Conservation (phyloP, 1,140 invertebrate species). For the Lucilia sericata region DNA sequence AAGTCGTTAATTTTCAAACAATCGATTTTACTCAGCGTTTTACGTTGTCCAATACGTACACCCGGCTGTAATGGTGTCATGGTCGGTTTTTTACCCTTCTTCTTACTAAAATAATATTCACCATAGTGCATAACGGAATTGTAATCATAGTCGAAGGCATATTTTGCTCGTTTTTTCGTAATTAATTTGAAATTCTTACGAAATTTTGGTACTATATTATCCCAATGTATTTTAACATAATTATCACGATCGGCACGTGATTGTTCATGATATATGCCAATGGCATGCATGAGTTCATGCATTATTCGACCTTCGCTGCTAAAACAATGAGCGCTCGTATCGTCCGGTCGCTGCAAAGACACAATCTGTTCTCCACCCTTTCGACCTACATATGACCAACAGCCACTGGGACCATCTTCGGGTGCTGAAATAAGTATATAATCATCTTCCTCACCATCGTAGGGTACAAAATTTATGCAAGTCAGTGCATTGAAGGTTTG, state of each 20-base stretch:
- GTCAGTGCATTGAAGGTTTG: constrained; percentile 78
- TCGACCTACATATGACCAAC: constrained; percentile 84
- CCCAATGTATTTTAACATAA: constrained; percentile 78
- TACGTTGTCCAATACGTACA: constrained; percentile 73
- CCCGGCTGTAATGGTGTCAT: constrained; percentile 72
- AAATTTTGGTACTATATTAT: constrained; percentile 77
- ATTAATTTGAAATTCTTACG: constrained; percentile 77
- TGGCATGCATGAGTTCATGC: constrained; percentile 88
- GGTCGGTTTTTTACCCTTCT: constrained; percentile 67
- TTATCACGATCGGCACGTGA: constrained; percentile 83
- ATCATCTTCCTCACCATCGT: constrained; percentile 75
- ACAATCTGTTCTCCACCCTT: constrained; percentile 71
- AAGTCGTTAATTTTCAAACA: constrained; percentile 79
- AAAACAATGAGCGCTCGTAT: constrained; percentile 72
- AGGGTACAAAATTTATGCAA: constrained; percentile 78
- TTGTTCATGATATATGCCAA: constrained; percentile 91
- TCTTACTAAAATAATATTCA: constrained; percentile 69
- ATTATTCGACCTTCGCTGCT: constrained; percentile 79
- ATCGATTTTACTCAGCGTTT: constrained; percentile 76
- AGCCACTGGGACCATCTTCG: constrained; percentile 77
- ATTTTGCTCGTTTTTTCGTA: constrained; percentile 77
- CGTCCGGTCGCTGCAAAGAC: constrained; percentile 72
- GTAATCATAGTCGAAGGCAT: constrained; percentile 77
- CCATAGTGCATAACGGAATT: constrained; percentile 83
- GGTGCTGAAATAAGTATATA: constrained; percentile 79